Evolutionary conservation across 2,888 invertebrate genomes (phyloP).

Genomic region (Pristionchus japonicus): DNA sequence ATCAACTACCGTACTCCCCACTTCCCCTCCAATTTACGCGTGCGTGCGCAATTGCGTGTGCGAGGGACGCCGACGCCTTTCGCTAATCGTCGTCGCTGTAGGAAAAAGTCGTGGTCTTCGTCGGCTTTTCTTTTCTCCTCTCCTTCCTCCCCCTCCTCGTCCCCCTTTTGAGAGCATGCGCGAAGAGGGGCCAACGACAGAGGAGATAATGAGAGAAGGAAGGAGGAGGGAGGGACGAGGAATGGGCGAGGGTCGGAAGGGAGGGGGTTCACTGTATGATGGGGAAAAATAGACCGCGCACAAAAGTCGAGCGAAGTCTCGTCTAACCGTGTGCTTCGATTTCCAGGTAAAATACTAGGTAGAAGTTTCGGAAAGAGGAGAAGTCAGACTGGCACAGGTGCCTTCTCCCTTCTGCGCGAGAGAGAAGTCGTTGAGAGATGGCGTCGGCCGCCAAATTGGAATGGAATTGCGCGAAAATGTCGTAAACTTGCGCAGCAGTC

Average conservation of each 20-base stretch:
- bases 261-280: neutral
- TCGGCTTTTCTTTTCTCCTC: neutral
- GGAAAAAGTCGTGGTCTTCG: slow-evolving; percentile 16
- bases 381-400: neutral
- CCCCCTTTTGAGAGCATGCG: slow-evolving; percentile 3
- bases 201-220: slow-evolving; percentile 17
- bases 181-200: neutral
- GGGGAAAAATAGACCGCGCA: neutral
- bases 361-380: neutral
- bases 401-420: neutral
- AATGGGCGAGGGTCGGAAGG: neutral
- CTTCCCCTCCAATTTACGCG: neutral
- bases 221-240: neutral
- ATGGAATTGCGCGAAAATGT: slow-evolving; percentile 37
- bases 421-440: neutral
- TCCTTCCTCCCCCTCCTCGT: neutral
- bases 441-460: slow-evolving; percentile 7
- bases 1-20: neutral
- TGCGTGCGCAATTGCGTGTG: slow-evolving; percentile 27
- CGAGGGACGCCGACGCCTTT: neutral
- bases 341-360: neutral
- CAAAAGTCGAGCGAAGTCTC: neutral
- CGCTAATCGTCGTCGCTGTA: slow-evolving; percentile 30
- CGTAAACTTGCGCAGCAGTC: slow-evolving; percentile 33
- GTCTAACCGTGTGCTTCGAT: neutral